Evolutionary conservation across 2,888 invertebrate species (phyloP).

Genomic region (Cephalotes varians): DNA sequence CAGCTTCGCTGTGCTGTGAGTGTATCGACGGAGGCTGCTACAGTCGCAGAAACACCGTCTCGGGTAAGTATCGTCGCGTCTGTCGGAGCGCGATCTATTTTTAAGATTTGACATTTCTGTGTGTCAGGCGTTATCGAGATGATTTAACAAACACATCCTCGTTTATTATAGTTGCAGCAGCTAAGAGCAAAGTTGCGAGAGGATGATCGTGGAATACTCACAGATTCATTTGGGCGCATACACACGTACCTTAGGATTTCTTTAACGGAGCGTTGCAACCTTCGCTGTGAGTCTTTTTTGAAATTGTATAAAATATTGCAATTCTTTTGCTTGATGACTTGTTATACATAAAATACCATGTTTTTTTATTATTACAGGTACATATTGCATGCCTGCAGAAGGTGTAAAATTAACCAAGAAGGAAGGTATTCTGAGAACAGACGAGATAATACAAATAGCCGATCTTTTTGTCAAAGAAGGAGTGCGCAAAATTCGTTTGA

Average conservation of each 20-base stretch:
- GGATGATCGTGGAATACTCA: constrained; percentile 85
- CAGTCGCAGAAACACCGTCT: constrained; percentile 39
- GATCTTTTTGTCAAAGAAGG: constrained; percentile 95
- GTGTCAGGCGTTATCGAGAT: neutral
- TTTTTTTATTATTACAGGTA: constrained; percentile 88
- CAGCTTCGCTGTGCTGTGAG: constrained; percentile 42
- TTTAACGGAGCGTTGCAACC: constrained; percentile 97
- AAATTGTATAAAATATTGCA: neutral
- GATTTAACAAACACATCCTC: neutral
- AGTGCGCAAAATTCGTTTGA: constrained; percentile 96
- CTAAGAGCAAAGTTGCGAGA: constrained; percentile 75
- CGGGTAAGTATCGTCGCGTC: constrained; percentile 58
- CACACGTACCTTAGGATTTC: constrained; percentile 98
- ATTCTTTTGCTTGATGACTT: neutral
- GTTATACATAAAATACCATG: neutral
- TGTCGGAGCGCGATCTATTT: neutral
- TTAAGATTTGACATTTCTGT: neutral
- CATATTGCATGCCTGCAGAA: constrained; percentile 99
- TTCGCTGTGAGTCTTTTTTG: constrained; percentile 92
- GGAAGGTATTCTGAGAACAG: constrained; percentile 91
- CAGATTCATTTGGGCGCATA: constrained; percentile 94
- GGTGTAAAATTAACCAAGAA: constrained; percentile 95
- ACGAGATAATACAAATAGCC: constrained; percentile 93
- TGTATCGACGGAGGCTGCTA: constrained; percentile 59
- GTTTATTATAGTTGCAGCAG: constrained; percentile 78